These are phyloP conservation scores for Cacoxenus indagator DNA, from an alignment of 2,888 invertebrate species.

Conservation along the genomic window DNA sequence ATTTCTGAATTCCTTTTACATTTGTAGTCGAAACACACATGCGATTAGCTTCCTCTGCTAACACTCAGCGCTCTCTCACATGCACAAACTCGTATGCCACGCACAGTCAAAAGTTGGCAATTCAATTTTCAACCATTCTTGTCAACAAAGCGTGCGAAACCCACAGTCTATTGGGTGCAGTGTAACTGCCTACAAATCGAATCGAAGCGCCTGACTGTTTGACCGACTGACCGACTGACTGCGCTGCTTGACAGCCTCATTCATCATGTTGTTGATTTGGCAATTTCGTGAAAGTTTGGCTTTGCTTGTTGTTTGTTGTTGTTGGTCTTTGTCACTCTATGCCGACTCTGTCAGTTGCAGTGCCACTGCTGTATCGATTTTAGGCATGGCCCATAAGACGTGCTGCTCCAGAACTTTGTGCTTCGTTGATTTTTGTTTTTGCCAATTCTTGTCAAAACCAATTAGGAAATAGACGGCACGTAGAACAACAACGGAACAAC, in stretches of 20 bases:
- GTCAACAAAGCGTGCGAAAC: too few species aligned
- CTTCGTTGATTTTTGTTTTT: constrained; percentile 14
- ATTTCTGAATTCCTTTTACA: too few species aligned
- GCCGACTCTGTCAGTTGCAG: too few species aligned
- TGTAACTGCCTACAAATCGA: too few species aligned
- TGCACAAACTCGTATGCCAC: too few species aligned
- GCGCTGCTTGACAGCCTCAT: neutral
- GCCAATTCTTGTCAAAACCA: neutral
- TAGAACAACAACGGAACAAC: constrained; percentile 54
- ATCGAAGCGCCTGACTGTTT: neutral
- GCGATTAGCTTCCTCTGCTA: too few species aligned
- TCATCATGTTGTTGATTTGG: constrained; percentile 8
- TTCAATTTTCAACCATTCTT: too few species aligned
- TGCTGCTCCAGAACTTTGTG: neutral
- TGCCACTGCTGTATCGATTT: constrained; percentile 62
- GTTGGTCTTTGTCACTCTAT: constrained; percentile 34
- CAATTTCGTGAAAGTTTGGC: constrained; percentile 11
- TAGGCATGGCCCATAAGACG: constrained; percentile 38
- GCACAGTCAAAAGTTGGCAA: too few species aligned
- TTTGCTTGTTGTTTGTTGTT: neutral
- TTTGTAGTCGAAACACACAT: too few species aligned
- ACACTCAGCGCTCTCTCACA: too few species aligned
- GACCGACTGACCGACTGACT: neutral
- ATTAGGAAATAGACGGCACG: constrained; percentile 45
- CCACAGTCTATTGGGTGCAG: too few species aligned